phyloP scores from a whole-genome alignment of 2,797 vertebrate genomes.

The Brachyalestes nurse region DNA sequence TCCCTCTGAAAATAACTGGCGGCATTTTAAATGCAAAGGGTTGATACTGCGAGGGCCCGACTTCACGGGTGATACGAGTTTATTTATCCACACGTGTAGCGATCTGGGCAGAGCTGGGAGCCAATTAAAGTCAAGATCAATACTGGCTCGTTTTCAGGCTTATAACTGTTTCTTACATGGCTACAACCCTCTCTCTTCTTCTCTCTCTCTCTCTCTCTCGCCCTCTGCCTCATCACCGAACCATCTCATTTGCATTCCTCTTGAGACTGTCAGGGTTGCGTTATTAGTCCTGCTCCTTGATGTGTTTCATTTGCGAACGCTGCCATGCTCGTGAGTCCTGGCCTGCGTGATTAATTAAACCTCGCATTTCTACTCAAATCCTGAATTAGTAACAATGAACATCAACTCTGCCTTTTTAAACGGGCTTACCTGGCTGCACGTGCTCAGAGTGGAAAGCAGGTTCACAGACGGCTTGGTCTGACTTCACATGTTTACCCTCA shows the following conservation, averaged over 20 bases:
- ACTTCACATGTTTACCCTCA: not conserved
- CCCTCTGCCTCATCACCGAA: not conserved
- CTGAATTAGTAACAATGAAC: not conserved
- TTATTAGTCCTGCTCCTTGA: not conserved
- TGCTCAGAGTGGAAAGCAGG: not conserved
- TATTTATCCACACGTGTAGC: conserved; percentile 19
- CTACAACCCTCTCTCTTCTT: not conserved
- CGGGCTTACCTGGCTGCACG: not conserved
- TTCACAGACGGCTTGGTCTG: not conserved
- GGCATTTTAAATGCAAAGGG: conserved; percentile 23
- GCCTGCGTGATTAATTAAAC: not conserved
- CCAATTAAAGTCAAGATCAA: conserved; percentile 52
- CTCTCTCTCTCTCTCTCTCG: conserved; percentile 1
- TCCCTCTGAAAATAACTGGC: conserved; percentile 12
- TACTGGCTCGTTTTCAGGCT: conserved; percentile 21
- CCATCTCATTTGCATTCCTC: not conserved
- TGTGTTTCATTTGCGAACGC: not conserved
- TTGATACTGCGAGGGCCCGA: conserved; percentile 8
- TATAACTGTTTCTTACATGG: not conserved
- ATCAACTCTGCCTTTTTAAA: not conserved
- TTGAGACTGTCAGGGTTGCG: not conserved
- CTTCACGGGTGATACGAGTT: not conserved
- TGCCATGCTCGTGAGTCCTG: not conserved
- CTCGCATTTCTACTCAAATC: not conserved
- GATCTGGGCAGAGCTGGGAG: conserved; percentile 23